Percentiles rank a stretch among this genome's conserved stretches.
Evolutionary conservation across 2,113 vertebrate species (phyloP).

Genomic region (Megaptera novaeangliae): DNA sequence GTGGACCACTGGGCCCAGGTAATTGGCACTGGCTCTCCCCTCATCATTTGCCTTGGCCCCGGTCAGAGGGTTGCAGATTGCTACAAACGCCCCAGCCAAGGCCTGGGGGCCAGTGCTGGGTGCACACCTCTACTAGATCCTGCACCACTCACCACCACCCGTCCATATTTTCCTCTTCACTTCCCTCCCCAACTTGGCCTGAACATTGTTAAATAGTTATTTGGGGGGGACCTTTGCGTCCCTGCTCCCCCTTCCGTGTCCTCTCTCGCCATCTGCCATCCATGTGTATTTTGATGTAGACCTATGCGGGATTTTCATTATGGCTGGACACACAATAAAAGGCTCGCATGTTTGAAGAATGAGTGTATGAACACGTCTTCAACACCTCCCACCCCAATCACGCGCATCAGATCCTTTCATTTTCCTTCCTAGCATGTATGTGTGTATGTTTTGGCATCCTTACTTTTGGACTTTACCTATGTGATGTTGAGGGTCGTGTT

Average conservation of each 20-base stretch:
- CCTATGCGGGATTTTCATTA: not conserved
- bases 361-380: not conserved
- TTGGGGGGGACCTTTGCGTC: not conserved
- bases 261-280: not conserved
- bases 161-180: not conserved
- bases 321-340: not conserved
- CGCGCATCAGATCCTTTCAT: not conserved
- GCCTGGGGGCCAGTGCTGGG: not conserved
- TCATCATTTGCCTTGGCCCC: not conserved
- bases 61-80: not conserved
- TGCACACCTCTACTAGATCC: not conserved
- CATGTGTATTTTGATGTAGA: not conserved
- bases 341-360: not conserved
- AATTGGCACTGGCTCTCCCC: not conserved
- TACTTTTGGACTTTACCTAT: not conserved
- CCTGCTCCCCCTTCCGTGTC: not conserved
- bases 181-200: not conserved
- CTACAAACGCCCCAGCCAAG: not conserved
- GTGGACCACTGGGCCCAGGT: fast-evolving
- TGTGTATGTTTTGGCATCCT: not conserved
- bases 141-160: fast-evolving
- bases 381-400: not conserved
- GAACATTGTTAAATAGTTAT: not conserved
- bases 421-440: not conserved
- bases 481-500: not conserved